Base-by-base conservation (phyloP, 1,140 invertebrate genomes). In the Drosophila littoralis region DNA sequence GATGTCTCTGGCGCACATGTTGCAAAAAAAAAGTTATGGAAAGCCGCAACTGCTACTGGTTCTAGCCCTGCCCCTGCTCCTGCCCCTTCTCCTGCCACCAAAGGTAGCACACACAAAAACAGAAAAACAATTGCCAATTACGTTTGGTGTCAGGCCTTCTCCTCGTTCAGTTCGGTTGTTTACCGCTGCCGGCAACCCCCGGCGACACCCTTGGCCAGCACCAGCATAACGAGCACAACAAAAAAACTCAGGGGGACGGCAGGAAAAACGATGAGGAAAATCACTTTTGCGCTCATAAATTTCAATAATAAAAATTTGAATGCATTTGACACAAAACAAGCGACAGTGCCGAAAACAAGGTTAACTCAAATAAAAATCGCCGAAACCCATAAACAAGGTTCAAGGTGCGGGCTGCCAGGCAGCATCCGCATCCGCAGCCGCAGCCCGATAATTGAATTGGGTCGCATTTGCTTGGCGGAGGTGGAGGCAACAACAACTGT, bases 291-390 rank as follows among this genome's bases (percentile, higher is more conserved):
- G 69, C 85, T 84, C 84, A 89, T 89, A 89, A 89, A 89, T 89
- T 89, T 89, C 85, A 89, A 89, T 89, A 89, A 89, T 89, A 89
- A 90, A 89, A 89, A 89, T 89, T 89, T 89, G 84, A 89, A 89
- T 89, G 85, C 80, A 83, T 72, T 89, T 80, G 83, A 86, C 83
- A 88, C 76, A 66, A 86, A 82, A 82, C 82, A 86, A 79, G 82
- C 82, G 52, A 52, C 17, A 59, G 45, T 32, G n/a, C 57, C 43
- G 64, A 69, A 67, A 86, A 88, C 82, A 86, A 85, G 82, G 82
- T 85, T 85, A 86, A 79, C 65, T 75, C 58, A 55, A 88, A 88
- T 89, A 89, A 75, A 83, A 88, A 88, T 83, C 69, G 68, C 50
- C 65, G 69, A 83, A 89, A 69, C 66, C 69, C 72, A 89, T 89